phyloP scores from a whole-genome alignment of 2,888 invertebrate genomes.

The Suillia variegata region DNA sequence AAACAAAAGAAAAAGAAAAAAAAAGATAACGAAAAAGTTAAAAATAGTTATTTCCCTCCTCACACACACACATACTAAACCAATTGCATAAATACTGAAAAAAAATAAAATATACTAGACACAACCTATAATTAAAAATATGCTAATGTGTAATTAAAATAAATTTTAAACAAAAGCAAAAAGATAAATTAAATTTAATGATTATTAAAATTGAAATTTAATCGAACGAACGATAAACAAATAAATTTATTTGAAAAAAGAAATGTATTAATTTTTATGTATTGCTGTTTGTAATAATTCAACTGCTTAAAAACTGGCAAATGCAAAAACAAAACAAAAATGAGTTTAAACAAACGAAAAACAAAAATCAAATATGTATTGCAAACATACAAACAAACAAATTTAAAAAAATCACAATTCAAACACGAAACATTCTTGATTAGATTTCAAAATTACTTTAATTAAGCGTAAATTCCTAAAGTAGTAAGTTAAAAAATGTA shows the following conservation, averaged over 20 bases:
- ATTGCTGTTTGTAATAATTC: slow-evolving; percentile 5
- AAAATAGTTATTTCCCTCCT: slow-evolving; percentile 14
- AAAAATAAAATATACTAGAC: too few species aligned
- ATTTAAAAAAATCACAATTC: slow-evolving; percentile 7
- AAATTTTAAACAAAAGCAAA: neutral
- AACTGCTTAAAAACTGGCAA: neutral
- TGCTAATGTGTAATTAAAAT: slow-evolving; percentile 1
- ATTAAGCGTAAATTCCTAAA: slow-evolving; percentile 3
- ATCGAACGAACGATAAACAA: too few species aligned
- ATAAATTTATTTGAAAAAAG: too few species aligned
- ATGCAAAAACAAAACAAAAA: neutral
- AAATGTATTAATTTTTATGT: too few species aligned
- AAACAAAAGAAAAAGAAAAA: neutral
- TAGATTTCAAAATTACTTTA: slow-evolving; percentile 18
- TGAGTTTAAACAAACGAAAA: neutral
- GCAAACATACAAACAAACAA: slow-evolving; percentile 13
- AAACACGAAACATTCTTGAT: slow-evolving; percentile 18
- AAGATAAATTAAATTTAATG: neutral
- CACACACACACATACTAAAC: slow-evolving; percentile 15
- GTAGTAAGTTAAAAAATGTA: neutral
- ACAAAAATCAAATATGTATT: neutral
- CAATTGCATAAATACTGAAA: slow-evolving; percentile 9
- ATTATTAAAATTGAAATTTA: neutral
- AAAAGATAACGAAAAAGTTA: slow-evolving; percentile 7
- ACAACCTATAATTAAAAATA: slow-evolving; percentile 5